Base-by-base conservation (phyloP, 2,888 invertebrate genomes). In the Acheta domesticus region DNA sequence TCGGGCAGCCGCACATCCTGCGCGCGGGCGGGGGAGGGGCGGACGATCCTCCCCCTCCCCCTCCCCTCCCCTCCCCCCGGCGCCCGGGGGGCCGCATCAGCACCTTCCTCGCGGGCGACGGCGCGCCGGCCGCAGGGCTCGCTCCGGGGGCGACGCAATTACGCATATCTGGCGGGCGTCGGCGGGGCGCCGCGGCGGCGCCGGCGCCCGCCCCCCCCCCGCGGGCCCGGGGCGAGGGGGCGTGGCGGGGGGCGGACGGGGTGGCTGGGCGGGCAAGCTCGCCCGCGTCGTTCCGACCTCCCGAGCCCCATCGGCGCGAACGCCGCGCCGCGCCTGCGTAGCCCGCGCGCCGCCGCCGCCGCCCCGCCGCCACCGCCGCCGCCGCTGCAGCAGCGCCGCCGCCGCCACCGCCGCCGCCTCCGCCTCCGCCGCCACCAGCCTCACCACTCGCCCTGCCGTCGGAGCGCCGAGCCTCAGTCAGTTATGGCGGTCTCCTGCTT, bases 401-500 rank as follows among this genome's bases (percentile, higher is more conserved):
- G 36, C 36, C 76, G 8, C 50, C 76, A 79, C 80, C 80, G 79
- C 48, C 62, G 62, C 14, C 62, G 5, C 16, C 62, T 11, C 50
- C 76, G 80, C 80, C 80, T 79, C 48, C 76, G 48, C 76, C 76
- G 76, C 76, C 76, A 20, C 11, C 14, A 21, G 76, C 14, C 75
- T 75, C 23, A 21, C 23, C 23, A 36, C 48, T 36, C 36, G 36
- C 48, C 21, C 48, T n/a, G 19, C n/a, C 48, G 36, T 19, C 76
- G 19, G 48, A n/a, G 16, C 48, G 36, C 48, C 76, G 48, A 74
- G 50, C 62, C 62, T 21, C 80, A 81, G 79, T 82, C 81, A 82
- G 82, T 82, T 81, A 82, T 82, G 82, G 82, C 82, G 82, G 81
- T 80, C 79, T 80, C 81, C 79, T 82, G 82, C 82, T 82, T 82